Evolutionary conservation across 2,797 vertebrate species (phyloP), one percentile per base, ranked within the genome.

Genomic region (Tadarida brasiliensis): DNA sequence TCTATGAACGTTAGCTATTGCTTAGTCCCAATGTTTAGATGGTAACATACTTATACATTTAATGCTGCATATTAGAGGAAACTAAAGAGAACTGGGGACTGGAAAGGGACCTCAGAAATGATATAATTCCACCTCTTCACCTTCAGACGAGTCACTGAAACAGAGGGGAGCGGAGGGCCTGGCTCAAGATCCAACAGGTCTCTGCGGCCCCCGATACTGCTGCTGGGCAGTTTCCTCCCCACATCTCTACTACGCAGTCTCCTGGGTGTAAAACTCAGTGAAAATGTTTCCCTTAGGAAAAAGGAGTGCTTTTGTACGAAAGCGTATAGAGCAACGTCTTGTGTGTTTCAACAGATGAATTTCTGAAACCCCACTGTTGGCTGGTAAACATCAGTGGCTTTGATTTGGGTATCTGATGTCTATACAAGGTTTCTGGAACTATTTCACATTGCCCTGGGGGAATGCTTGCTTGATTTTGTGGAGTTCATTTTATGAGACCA

Each of bases 201-300:
- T n/a, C 49, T 0, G 26, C 51, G 44, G 59, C 7, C 63, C 44
- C 49, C 2, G 56, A 26, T 2, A 4, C 28, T 15, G 39, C 57
- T 1, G 30, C 3, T 4, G 16, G 8, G 22, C 51, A 3, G 5
- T 17, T 44, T 76, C 47, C 24, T 51, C 65, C 10, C 61, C 3
- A 2, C 0, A 39, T 16, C 44, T 63, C 11, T 26, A 28, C 11
- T 0, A 0, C 10, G 22, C 20, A 77, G 77, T 4, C 54, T n/a
- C 15, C 5, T 16, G 3, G 24, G 15, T 16, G 19, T 19, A 22
- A 56, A 30, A 39, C 0, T n/a, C 20, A 70, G 63, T 0, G 3
- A 39, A 16, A 54, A 56, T 11, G 11, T 5, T 56, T 77, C 8
- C 63, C 22, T 49, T 68, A 59, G 68, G 68, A 9, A 90, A 67